Evolutionary conservation across 2,113 vertebrate species (phyloP), one percentile per base, ranked within the genome.

Genomic region (Catharus fuscescens): DNA sequence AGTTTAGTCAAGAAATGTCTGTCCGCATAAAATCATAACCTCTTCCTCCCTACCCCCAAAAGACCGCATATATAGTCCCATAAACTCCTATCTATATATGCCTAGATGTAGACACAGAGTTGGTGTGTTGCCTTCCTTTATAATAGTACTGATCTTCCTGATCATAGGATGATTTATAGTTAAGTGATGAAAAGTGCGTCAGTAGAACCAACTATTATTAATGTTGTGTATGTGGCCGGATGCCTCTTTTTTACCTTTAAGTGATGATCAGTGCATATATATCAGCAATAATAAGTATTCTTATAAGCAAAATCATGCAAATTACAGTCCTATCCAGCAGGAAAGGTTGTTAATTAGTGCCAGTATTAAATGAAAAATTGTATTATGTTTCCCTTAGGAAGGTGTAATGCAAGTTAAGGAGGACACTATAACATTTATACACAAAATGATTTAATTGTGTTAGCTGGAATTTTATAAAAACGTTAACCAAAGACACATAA

Each of bases 211-310:
- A 66, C 19, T 59, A 42, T 10, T 54, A 64, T n/a, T 25, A 31
- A 23, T 14, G 9, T 7, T 32, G 3, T 32, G 18, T n/a, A 12
- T 16, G 18, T n/a, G 29, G 13, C 25, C 23, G 76, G 40, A 52
- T 23, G 10, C 5, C 38, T 8, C 48, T 60, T 50, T 48, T 59
- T 38, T 8, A 48, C 23, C 36, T 83, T 56, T 67, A 72, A 65
- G 34, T 18, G 7, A 44, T 64, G 17, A 59, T 12, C 1, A 2
- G 3, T 45, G 10, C 7, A 29, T 8, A 34, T 1, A 0, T n/a
- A 24, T 34, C 28, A 20, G 14, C 62, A 86, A 64, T 57, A 88
- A 8, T 21, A 47, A 65, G 9, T 13, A 66, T 42, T 77, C 34
- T 31, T 14, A 16, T 10, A 60, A 52, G 19, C 14, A 78, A 85